Conservation (phyloP, 2,113 vertebrate genomes). For the Narcine bancroftii region DNA sequence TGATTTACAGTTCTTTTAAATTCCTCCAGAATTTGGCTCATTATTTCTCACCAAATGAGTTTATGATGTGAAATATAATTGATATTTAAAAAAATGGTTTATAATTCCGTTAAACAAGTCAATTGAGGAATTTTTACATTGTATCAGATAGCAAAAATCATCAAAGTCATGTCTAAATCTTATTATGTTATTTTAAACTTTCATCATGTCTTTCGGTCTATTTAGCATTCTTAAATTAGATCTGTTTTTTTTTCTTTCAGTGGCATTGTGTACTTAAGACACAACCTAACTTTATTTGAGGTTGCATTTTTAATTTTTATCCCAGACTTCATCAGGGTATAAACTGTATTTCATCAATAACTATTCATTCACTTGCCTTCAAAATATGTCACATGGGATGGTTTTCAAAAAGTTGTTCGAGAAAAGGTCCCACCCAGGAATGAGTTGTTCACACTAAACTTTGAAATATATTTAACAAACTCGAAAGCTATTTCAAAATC, state of each 20-base stretch:
- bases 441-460: constrained; percentile 2
- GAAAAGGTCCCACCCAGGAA: neutral
- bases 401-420: neutral
- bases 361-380: neutral
- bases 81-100: neutral
- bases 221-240: neutral
- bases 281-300: neutral
- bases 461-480: constrained; percentile 11
- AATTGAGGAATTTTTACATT: neutral
- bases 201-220: neutral
- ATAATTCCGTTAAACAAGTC: neutral
- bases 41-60: neutral
- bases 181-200: neutral
- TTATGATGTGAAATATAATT: neutral
- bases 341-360: neutral
- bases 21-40: neutral
- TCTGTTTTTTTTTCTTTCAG: neutral
- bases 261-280: neutral
- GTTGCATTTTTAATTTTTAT: neutral
- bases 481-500: neutral
- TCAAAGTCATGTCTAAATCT: neutral
- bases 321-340: neutral
- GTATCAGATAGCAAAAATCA: neutral
- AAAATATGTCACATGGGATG: neutral
- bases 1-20: neutral